Base-by-base conservation (phyloP, 1,140 invertebrate species). In the Euura saliciscinereae region DNA sequence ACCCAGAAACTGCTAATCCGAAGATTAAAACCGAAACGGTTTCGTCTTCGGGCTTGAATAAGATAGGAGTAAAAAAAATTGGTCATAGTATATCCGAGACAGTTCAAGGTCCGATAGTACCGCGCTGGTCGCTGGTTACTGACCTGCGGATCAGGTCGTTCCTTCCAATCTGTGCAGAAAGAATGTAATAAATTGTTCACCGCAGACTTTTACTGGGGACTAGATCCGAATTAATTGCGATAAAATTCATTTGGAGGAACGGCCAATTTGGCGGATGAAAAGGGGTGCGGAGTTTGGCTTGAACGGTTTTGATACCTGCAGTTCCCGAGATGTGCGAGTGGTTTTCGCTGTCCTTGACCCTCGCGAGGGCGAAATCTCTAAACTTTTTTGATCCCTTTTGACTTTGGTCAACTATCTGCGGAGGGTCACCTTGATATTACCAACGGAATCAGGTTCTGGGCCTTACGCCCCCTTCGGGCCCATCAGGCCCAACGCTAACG, bases 31-130 rank as follows among this genome's bases (percentile, higher is more conserved):
- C 51, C 8, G 51, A 59, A 59, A n/a, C 13, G 51, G 5, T 59
- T 59, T 11, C 6, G 51, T 59, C 51, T 59, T n/a, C 8, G 10
- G 5, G 51, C 13, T 59, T 59, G 3, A 59, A 59, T 8, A 59
- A 3, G 4, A 59, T n/a, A 6, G 13, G 51, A 59, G 13, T 8
- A 59, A 59, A 59, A 59, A 59, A 4, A 59, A 5, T 59, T 59
- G 28, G 28, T 28, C 28, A 1, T 28, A 28, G 28, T 11, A 59
- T 59, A 59, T 8, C 76, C 75, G 76, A 80, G 75, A 66, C 74
- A 71, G 79, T 76, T 79, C 80, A 81, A 81, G 80, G 80, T 66
- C 79, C 70, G 71, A 72, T 73, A 74, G 28, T 70, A 69, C 67
- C 77, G 79, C 76, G 77, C 75, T 73, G 68, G 51, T 72, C 68